A percentile compares a stretch with the other conserved stretches of the same genome.
Conservation (phyloP, 1,140 invertebrate species). For the Euglossa dilemma region DNA sequence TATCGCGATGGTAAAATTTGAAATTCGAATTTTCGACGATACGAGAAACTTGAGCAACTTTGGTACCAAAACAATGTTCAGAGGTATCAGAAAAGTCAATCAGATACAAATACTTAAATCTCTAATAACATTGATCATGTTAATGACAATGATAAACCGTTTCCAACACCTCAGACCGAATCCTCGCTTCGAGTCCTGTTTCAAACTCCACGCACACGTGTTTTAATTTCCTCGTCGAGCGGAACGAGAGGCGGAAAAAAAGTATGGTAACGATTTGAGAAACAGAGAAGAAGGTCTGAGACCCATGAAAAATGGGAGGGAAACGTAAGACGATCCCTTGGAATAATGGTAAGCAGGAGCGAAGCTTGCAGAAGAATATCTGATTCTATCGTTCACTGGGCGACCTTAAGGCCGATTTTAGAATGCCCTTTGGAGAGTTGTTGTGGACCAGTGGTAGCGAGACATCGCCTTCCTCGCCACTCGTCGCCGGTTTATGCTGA, state of each 20-base stretch:
- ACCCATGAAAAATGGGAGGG: not conserved
- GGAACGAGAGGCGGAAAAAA: not conserved
- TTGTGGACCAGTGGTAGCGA: constrained; percentile 32
- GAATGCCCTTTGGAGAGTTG: constrained; percentile 50
- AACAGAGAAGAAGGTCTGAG: not conserved
- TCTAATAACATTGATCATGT: no score
- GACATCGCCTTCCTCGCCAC: constrained; percentile 34
- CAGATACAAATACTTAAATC: no score
- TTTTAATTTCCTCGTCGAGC: not conserved
- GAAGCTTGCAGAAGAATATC: constrained; percentile 17
- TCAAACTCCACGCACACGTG: accelerated
- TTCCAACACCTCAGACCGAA: not conserved
- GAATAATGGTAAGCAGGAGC: not conserved
- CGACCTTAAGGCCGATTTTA: constrained; percentile 62
- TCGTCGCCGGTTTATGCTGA: constrained; percentile 49
- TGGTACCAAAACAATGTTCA: no score
- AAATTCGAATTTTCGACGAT: no score
- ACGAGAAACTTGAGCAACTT: no score
- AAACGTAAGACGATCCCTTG: not conserved
- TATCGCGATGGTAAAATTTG: no score
- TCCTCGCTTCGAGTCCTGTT: not conserved
- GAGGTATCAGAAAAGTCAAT: no score
- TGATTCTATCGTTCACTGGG: constrained; percentile 42
- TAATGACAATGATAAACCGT: no score
- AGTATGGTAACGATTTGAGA: not conserved